Conservation (phyloP, 2,797 vertebrate genomes). For the Sebastes iracundus region DNA sequence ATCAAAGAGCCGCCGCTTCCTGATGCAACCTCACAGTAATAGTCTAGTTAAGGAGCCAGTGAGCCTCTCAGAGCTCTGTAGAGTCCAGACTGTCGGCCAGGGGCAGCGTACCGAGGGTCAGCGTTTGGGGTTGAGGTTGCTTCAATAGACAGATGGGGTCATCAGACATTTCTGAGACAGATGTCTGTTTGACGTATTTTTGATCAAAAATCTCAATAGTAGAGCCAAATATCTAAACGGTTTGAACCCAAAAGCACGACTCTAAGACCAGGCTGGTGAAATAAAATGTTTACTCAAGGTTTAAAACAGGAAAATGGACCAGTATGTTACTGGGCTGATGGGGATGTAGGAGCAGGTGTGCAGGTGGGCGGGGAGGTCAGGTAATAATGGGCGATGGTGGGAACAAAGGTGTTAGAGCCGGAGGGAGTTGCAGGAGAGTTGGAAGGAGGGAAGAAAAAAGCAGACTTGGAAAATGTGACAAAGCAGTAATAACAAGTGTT, state of each 20-base stretch:
- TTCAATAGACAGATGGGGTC: neutral
- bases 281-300: neutral
- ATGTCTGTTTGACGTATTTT: neutral
- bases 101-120: neutral
- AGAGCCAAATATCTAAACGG: no score
- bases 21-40: slow-evolving; percentile 48
- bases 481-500: neutral
- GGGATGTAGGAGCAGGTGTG: neutral
- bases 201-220: neutral
- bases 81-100: neutral
- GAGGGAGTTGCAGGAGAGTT: neutral
- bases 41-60: neutral
- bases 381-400: neutral
- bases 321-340: neutral
- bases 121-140: neutral
- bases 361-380: no score
- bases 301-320: neutral
- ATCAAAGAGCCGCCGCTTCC: slow-evolving; percentile 24
- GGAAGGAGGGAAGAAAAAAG: neutral
- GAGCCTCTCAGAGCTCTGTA: neutral
- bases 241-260: neutral
- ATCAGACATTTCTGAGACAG: neutral
- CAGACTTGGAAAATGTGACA: neutral
- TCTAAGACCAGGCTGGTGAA: neutral
- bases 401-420: neutral